Percentiles rank a stretch among this genome's conserved stretches.
Conservation (phyloP, 2,888 invertebrate species). For the Archaeoteleia sp. region DNA sequence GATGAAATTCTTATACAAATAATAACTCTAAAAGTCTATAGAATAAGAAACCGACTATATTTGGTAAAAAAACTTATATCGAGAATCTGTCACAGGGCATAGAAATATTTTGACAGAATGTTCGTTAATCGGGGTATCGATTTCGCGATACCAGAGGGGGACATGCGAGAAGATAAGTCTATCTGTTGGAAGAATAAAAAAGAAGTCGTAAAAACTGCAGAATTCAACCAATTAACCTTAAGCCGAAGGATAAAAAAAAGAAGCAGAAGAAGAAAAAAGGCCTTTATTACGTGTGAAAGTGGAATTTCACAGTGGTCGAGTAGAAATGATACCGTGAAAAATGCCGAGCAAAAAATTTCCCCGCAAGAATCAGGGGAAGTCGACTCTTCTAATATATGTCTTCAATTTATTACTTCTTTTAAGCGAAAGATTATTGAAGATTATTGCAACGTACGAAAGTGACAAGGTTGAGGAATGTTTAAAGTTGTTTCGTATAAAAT, state of each 20-base stretch:
- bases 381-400: slow-evolving; percentile 12
- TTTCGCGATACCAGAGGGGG: slow-evolving; percentile 30
- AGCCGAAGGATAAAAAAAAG: slow-evolving; percentile 28
- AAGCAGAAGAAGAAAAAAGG: slow-evolving; percentile 23
- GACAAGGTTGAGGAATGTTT: no score
- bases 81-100: not conserved
- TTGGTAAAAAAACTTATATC: no score
- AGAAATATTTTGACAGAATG: slow-evolving; percentile 41
- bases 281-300: slow-evolving; percentile 64
- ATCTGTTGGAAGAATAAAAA: slow-evolving; percentile 27
- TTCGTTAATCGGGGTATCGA: slow-evolving; percentile 31
- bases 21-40: no score
- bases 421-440: slow-evolving; percentile 5
- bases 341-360: slow-evolving; percentile 39
- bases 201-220: slow-evolving; percentile 33
- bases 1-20: no score
- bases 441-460: slow-evolving; percentile 13
- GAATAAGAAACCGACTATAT: no score
- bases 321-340: slow-evolving; percentile 61
- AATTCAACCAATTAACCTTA: slow-evolving; percentile 30
- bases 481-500: no score
- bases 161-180: slow-evolving; percentile 40
- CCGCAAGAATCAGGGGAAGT: slow-evolving; percentile 15
- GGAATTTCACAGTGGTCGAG: slow-evolving; percentile 67
- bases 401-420: slow-evolving; percentile 31